Conservation (phyloP, 2,888 invertebrate species). For the Apomyelois bistriatella region DNA sequence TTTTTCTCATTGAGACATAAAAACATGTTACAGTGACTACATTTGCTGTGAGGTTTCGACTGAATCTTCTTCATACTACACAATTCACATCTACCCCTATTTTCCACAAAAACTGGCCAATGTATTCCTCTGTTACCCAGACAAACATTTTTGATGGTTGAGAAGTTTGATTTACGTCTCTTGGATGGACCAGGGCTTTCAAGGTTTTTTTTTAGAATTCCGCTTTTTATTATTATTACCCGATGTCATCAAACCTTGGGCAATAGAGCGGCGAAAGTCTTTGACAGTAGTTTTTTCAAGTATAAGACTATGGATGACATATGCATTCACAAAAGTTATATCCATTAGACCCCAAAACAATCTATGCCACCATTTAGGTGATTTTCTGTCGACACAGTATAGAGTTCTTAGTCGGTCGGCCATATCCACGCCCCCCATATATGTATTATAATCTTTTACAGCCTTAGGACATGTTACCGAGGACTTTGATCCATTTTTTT, state of each 20-base stretch:
- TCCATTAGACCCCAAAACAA: slow-evolving; percentile 28
- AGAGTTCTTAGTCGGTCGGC: slow-evolving; percentile 37
- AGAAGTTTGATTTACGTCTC: slow-evolving; percentile 27
- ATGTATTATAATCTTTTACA: slow-evolving; percentile 22
- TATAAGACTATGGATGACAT: slow-evolving; percentile 27
- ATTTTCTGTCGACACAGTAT: slow-evolving; percentile 36
- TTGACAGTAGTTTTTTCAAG: slow-evolving; percentile 23
- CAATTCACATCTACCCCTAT: slow-evolving; percentile 24
- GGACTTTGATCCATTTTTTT: neutral
- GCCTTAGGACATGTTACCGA: neutral
- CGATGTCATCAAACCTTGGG: slow-evolving; percentile 16
- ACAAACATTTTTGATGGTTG: slow-evolving; percentile 27
- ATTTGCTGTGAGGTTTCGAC: slow-evolving; percentile 20
- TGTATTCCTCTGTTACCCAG: slow-evolving; percentile 29
- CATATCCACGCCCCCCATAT: slow-evolving; percentile 31
- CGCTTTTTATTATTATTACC: slow-evolving; percentile 24
- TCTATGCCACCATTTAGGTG: slow-evolving; percentile 40
- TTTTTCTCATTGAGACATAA: slow-evolving; percentile 14
- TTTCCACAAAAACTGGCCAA: slow-evolving; percentile 28
- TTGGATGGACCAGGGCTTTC: slow-evolving; percentile 22
- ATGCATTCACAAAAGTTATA: slow-evolving; percentile 28
- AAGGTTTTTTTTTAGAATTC: slow-evolving; percentile 19
- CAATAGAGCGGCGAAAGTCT: slow-evolving; percentile 21
- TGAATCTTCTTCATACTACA: slow-evolving; percentile 21
- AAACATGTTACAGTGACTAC: slow-evolving; percentile 16